phyloP scores from a whole-genome alignment of 2,888 invertebrate species.

The Lepidocyrtinus sp. region DNA sequence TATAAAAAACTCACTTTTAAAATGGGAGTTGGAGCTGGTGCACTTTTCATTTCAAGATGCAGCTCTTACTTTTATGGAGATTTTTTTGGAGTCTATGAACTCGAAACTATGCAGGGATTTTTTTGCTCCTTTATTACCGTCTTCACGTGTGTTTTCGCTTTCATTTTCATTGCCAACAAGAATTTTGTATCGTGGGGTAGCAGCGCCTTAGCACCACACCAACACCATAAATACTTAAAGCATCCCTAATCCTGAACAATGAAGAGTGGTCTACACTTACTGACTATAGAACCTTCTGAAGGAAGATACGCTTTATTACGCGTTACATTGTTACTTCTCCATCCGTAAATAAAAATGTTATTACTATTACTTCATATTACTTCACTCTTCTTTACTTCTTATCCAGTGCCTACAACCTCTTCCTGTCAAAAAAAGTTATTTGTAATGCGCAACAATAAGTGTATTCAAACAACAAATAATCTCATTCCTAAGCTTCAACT shows the following conservation, averaged over 20 bases:
- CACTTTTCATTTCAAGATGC: slow-evolving; percentile 14
- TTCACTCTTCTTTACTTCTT: background rate
- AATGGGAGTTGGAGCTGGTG: slow-evolving; percentile 6
- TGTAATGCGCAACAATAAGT: background rate
- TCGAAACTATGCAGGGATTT: slow-evolving; percentile 51
- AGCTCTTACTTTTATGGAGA: slow-evolving; percentile 30
- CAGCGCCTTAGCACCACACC: background rate
- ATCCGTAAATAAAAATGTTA: background rate
- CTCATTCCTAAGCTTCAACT: background rate
- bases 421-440: too few species aligned
- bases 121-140: slow-evolving; percentile 41
- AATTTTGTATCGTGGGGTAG: slow-evolving; percentile 15
- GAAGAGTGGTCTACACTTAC: slow-evolving; percentile 25
- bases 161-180: slow-evolving; percentile 42
- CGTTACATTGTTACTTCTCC: slow-evolving; percentile 10
- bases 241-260: slow-evolving; percentile 36
- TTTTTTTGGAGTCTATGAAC: slow-evolving; percentile 60
- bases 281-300: slow-evolving; percentile 31
- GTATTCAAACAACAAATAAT: background rate
- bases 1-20: slow-evolving; percentile 8
- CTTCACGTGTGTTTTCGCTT: slow-evolving; percentile 53
- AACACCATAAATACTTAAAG: slow-evolving; percentile 1
- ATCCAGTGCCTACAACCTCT: slow-evolving; percentile 11
- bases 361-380: background rate
- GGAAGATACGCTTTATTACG: slow-evolving; percentile 21